Evolutionary conservation across 2,888 invertebrate genomes (phyloP), one percentile per base, ranked within the genome.

Genomic region (Hofmannophila pseudospretella): DNA sequence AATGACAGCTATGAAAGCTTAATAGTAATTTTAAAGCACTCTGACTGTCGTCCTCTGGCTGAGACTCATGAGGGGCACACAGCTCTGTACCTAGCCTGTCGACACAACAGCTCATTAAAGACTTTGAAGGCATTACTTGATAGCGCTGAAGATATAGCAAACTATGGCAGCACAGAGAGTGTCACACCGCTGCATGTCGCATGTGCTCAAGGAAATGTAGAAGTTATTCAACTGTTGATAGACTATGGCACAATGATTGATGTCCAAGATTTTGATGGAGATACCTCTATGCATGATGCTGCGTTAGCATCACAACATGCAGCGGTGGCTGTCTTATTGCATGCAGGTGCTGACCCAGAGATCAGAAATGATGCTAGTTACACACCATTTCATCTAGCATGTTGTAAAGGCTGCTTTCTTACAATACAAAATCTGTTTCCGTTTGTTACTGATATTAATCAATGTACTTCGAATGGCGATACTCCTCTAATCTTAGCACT

Each of bases 61-160:
- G 80, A 85, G 47, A 85, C 86, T 10, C 80, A 84, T 33, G 88
- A 88, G 59, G 88, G 88, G 1, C 85, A 87, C 36, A 86, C 87
- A 3, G 80, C 88, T 5, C 54, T 88, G 0, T 86, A 85, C 45
- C 59, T 87, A 11, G 88, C 88, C 7, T 82, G 84, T 47, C 62
- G 68, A 39, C 68, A 72, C 34, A 55, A 48, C 14, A 66, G 67
- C 42, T 82, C 86, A 1, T 41, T 76, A 10, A 60, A 59, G 45
- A 77, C 70, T 25, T 73, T 86, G 16, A 61, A 62, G 49, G 62
- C 71, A 2, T 45, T 88, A 33, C 57, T 88, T 5, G 67, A 80
- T 34, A 66, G 64, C 44, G 69, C 67, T 1, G 57, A 70, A 2
- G 74, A 78, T 44, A 80, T 86, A 29, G 80, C 69, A 0, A 81